Percentiles rank a stretch among this genome's conserved stretches.
These are phyloP conservation scores for Zapornia atra DNA, from an alignment of 2,113 vertebrate genomes.

Conservation along the genomic window DNA sequence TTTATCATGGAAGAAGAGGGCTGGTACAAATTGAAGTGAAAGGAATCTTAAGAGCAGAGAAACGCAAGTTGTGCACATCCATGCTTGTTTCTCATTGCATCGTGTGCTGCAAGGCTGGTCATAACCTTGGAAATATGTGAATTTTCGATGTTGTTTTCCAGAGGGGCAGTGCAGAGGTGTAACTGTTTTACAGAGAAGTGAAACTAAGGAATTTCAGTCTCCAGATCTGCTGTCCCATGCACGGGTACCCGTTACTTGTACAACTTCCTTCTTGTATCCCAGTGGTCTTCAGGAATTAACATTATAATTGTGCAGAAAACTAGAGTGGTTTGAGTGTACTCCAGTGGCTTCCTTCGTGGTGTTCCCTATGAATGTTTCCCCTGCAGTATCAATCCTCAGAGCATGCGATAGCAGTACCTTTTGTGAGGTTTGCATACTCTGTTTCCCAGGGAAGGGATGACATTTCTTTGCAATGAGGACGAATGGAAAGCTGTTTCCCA, in stretches of 20 bases:
- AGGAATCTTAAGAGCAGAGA: background rate
- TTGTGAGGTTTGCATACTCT: constrained; percentile 60
- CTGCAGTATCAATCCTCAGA: constrained; percentile 25
- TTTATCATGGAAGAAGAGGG: background rate
- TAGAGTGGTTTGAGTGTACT: constrained; percentile 16
- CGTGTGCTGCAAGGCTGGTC: background rate
- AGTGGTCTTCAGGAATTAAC: background rate
- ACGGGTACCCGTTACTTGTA: background rate
- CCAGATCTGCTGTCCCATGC: background rate
- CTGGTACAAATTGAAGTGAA: background rate
- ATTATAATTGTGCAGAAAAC: constrained; percentile 9
- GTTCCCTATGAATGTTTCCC: constrained; percentile 48
- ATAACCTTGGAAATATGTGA: background rate
- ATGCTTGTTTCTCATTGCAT: background rate
- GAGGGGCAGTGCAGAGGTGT: background rate
- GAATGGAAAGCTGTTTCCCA: constrained; percentile 55
- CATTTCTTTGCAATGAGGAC: background rate
- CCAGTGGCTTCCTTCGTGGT: constrained; percentile 29
- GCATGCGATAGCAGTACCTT: constrained; percentile 40
- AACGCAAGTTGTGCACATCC: background rate
- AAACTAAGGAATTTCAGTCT: background rate
- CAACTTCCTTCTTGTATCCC: background rate
- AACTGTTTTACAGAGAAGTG: background rate
- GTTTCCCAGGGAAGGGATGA: background rate
- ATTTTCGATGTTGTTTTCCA: background rate